A percentile compares a stretch with the other conserved stretches of the same genome.
These are phyloP conservation scores for Eretmochelys imbricata DNA, from an alignment of 2,113 vertebrate genomes.

Conservation along the genomic window DNA sequence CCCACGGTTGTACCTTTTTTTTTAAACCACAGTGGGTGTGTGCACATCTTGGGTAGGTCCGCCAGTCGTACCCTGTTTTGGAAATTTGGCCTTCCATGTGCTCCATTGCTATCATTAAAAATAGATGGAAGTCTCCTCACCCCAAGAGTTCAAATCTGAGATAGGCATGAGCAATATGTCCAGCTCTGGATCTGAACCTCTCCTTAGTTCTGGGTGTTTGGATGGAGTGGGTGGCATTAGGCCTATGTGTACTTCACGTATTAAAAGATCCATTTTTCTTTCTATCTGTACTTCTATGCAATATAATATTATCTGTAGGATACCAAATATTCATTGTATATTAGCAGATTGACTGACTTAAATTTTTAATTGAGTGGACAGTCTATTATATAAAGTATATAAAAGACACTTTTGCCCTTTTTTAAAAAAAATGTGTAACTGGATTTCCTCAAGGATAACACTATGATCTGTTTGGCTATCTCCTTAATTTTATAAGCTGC, in stretches of 20 bases:
- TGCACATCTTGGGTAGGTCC: neutral
- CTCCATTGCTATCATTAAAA: neutral
- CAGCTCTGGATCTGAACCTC: neutral
- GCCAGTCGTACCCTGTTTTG: neutral
- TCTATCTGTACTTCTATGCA: neutral
- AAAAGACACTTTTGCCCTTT: neutral
- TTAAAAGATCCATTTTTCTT: neutral
- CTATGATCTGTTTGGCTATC: neutral
- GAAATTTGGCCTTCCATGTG: neutral
- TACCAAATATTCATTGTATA: neutral
- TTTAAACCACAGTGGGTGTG: neutral
- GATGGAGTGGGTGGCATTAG: neutral
- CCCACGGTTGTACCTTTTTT: neutral
- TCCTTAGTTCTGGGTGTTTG: neutral
- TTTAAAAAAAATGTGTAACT: neutral
- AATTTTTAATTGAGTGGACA: neutral
- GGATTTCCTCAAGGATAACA: neutral
- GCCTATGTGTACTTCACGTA: neutral
- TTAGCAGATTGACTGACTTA: neutral
- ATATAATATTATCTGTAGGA: neutral
- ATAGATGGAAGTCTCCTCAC: neutral
- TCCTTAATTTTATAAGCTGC: neutral
- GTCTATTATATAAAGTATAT: neutral
- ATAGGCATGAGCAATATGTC: neutral
- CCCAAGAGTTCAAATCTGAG: neutral